These are phyloP conservation scores for Silurus asotus DNA, from an alignment of 2,113 vertebrate genomes.

Conservation along the genomic window DNA sequence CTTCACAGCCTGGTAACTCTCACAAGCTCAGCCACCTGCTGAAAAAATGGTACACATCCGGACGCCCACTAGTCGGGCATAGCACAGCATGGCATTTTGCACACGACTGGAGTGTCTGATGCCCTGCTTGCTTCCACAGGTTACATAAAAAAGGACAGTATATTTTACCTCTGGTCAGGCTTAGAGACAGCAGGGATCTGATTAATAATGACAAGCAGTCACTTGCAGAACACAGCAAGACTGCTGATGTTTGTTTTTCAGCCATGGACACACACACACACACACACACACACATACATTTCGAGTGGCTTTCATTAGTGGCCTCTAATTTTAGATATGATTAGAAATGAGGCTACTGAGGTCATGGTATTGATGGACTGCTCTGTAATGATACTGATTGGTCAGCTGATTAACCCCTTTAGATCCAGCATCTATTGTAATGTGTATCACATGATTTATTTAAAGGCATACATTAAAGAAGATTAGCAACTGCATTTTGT, in stretches of 20 bases:
- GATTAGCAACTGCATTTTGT: too few relatives aligned
- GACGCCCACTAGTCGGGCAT: not conserved
- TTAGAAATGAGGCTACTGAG: not conserved
- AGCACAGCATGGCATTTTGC: slow-evolving; percentile 23
- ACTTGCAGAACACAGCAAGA: slow-evolving; percentile 25
- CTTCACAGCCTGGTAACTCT: not conserved
- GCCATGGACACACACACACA: not conserved
- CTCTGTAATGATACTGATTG: slow-evolving; percentile 2
- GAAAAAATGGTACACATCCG: not conserved
- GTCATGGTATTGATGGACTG: slow-evolving; percentile 5
- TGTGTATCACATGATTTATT: not conserved
- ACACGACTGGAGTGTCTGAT: not conserved
- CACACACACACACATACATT: not conserved
- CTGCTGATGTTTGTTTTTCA: slow-evolving; percentile 27
- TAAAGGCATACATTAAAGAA: not conserved
- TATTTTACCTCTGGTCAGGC: slow-evolving; percentile 8
- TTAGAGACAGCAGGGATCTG: slow-evolving; percentile 22
- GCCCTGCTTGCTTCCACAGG: not conserved
- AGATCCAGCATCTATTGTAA: not conserved
- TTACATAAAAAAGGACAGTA: slow-evolving; percentile 8
- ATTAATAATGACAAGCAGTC: slow-evolving; percentile 34
- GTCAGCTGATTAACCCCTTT: not conserved
- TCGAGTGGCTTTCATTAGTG: not conserved
- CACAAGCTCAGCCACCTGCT: slow-evolving; percentile 14
- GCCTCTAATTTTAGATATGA: slow-evolving; percentile 7